Conservation (phyloP, 2,888 invertebrate species). For the Lymantria dispar region DNA sequence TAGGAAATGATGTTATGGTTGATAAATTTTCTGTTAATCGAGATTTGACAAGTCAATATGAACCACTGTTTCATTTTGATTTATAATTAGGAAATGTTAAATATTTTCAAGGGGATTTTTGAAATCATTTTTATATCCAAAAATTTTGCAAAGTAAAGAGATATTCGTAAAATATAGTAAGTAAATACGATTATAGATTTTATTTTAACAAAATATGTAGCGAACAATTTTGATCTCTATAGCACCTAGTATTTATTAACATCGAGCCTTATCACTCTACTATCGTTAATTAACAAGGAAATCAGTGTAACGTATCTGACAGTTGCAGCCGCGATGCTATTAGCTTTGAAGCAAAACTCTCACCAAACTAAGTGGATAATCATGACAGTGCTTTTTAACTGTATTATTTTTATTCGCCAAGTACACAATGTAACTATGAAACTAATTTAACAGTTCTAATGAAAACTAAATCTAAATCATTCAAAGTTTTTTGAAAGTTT, state of each 20-base stretch:
- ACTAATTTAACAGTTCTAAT: not conserved
- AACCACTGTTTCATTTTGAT: not conserved
- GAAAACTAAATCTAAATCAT: not conserved
- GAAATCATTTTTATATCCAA: too few relatives aligned
- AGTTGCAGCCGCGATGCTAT: too few relatives aligned
- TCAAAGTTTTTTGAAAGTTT: conserved; percentile 7
- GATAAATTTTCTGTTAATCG: conserved; percentile 34
- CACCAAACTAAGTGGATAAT: not conserved
- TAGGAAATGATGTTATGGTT: conserved; percentile 34
- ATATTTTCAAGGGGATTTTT: too few relatives aligned
- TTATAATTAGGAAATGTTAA: not conserved
- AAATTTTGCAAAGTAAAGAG: too few relatives aligned
- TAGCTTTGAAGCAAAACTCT: not conserved
- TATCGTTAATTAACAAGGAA: not conserved
- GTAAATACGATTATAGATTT: too few relatives aligned
- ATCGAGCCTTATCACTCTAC: not conserved
- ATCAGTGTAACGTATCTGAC: not conserved
- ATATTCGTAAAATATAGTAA: too few relatives aligned
- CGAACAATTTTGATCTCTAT: too few relatives aligned
- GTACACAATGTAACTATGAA: not conserved
- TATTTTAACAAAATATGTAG: too few relatives aligned
- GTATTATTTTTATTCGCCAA: not conserved
- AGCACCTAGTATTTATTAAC: not conserved
- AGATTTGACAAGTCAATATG: conserved; percentile 15
- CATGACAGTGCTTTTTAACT: not conserved